Percentiles rank a stretch among this genome's conserved stretches.
Evolutionary conservation across 2,888 invertebrate genomes (phyloP).

Genomic region (Barypeithes pellucidus): DNA sequence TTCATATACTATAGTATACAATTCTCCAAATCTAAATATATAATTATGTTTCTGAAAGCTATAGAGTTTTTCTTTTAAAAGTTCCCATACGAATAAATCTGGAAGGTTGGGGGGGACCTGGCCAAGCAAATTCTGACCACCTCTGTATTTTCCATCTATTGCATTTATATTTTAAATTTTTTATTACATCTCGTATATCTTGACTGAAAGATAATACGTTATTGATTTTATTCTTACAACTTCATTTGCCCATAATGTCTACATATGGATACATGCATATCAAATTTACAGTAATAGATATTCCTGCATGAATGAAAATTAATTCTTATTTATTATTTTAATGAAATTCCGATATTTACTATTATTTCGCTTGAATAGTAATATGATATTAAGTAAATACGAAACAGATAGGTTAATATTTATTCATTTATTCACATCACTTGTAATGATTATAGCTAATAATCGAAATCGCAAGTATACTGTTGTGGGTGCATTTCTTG

Average conservation of each 20-base stretch:
- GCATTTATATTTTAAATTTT: too few species aligned
- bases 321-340: slow-evolving; percentile 13
- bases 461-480: background rate
- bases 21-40: too few species aligned
- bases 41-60: too few species aligned
- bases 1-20: too few species aligned
- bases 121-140: too few species aligned
- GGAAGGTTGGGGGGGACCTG: too few species aligned
- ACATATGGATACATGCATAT: background rate
- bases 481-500: too few species aligned
- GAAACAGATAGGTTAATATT: slow-evolving; percentile 9
- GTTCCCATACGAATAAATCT: too few species aligned
- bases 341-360: slow-evolving; percentile 25
- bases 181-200: too few species aligned
- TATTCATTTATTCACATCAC: slow-evolving; percentile 10
- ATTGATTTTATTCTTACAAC: background rate
- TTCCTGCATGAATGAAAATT: slow-evolving; percentile 22
- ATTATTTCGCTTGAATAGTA: slow-evolving; percentile 16
- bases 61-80: too few species aligned
- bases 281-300: background rate
- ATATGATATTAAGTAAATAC: slow-evolving; percentile 14
- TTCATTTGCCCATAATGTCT: background rate
- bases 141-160: too few species aligned
- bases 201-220: too few species aligned
- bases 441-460: slow-evolving; percentile 19